phyloP scores from a whole-genome alignment of 2,797 vertebrate genomes.

The Hyperoplus lanceolatus region DNA sequence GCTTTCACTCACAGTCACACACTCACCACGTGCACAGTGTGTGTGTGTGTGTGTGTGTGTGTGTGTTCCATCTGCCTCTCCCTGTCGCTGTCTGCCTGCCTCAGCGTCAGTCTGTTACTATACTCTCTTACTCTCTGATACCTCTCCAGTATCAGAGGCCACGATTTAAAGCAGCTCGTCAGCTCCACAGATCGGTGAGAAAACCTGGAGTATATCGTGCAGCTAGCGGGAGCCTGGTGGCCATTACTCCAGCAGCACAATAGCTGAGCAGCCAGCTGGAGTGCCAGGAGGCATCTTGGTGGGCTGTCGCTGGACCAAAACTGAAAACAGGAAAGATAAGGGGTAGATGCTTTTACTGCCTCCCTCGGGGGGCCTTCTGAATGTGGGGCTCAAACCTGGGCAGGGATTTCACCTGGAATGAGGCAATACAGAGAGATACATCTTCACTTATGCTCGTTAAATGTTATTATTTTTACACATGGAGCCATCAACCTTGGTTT shows the following conservation, averaged over 20 bases:
- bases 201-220: constrained; percentile 34
- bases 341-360: constrained; percentile 33
- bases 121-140: constrained; percentile 57
- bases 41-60: constrained; percentile 30
- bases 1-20: constrained; percentile 74
- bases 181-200: constrained; percentile 43
- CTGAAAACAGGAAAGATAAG: constrained; percentile 40
- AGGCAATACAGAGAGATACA: constrained; percentile 3
- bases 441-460: constrained; percentile 18
- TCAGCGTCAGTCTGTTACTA: constrained; percentile 54
- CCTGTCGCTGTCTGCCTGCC: constrained; percentile 59
- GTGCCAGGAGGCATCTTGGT: constrained; percentile 67
- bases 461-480: constrained; percentile 28
- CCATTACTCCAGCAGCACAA: constrained; percentile 67
- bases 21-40: constrained; percentile 45
- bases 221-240: constrained; percentile 65
- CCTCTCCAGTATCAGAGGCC: constrained; percentile 65
- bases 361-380: constrained; percentile 4
- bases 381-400: constrained; percentile 14
- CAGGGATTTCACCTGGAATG: background rate
- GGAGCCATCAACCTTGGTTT: constrained; percentile 3
- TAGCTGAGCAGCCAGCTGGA: constrained; percentile 72
- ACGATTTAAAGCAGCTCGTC: constrained; percentile 54
- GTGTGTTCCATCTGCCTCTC: constrained; percentile 69
- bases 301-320: constrained; percentile 62